Evolutionary conservation across 2,888 invertebrate genomes (phyloP).

Genomic region (Rhorus exstirpatorius): DNA sequence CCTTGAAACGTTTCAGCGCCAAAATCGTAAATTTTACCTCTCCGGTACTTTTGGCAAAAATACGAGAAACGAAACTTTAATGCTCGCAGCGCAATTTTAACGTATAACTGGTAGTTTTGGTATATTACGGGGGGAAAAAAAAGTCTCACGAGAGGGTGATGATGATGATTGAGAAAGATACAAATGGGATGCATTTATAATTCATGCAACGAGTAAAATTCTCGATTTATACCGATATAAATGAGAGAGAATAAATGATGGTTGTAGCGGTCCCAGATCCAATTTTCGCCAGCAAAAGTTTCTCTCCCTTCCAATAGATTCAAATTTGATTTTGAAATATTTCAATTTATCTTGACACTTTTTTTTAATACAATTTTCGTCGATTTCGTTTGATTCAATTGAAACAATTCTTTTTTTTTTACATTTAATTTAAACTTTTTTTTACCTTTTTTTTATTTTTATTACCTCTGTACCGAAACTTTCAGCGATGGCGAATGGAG

Average conservation of each 20-base stretch:
- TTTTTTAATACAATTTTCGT: no score
- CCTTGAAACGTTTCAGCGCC: conserved; percentile 8
- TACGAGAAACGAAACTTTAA: conserved; percentile 9
- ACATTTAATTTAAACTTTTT: background rate
- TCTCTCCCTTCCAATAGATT: background rate
- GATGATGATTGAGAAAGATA: background rate
- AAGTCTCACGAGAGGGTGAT: background rate
- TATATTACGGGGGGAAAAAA: conserved; percentile 24
- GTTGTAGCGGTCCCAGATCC: conserved; percentile 39
- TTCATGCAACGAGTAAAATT: conserved; percentile 19
- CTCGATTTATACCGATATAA: conserved; percentile 2
- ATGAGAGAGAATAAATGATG: conserved; percentile 41
- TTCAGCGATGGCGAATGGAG: conserved; percentile 82
- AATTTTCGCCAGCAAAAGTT: conserved; percentile 19
- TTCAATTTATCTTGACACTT: no score
- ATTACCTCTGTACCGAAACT: conserved; percentile 11
- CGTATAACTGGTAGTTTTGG: conserved; percentile 16
- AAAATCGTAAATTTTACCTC: conserved; percentile 51
- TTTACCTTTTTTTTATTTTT: conserved; percentile 33
- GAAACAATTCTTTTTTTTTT: no score
- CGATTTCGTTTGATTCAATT: background rate
- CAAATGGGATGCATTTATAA: conserved; percentile 8
- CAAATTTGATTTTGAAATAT: conserved; percentile 1
- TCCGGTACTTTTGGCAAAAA: conserved; percentile 34
- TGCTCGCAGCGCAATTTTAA: conserved; percentile 7